phyloP scores from a whole-genome alignment of 2,888 invertebrate species.

The Calameuta pallipes region DNA sequence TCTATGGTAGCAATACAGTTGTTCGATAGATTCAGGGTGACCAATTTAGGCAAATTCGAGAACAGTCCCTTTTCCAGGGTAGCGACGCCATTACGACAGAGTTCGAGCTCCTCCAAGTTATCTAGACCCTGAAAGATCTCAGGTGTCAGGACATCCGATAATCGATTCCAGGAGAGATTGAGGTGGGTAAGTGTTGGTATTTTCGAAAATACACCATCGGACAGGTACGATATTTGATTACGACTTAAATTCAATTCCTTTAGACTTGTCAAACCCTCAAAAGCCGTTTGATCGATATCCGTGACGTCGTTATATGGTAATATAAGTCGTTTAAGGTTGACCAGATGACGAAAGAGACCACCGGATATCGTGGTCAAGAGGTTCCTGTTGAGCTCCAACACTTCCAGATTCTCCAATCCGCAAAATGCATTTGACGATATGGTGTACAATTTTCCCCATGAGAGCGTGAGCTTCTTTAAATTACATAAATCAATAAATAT shows the following conservation, averaged over 20 bases:
- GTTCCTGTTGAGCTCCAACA: not conserved
- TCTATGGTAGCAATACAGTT: constrained; percentile 16
- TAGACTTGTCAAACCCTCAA: not conserved
- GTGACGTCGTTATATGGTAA: not conserved
- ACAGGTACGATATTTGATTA: constrained; percentile 16
- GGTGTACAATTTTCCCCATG: not conserved
- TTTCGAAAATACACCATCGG: constrained; percentile 7
- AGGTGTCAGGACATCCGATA: constrained; percentile 13
- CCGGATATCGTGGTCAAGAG: not conserved
- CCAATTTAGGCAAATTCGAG: constrained; percentile 9
- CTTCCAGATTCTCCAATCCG: not conserved
- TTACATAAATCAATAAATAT: constrained; percentile 8
- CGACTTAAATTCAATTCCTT: not conserved
- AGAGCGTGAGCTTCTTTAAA: constrained; percentile 10
- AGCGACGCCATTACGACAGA: constrained; percentile 15
- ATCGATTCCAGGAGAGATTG: constrained; percentile 18
- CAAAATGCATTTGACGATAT: not conserved
- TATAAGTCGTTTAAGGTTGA: not conserved
- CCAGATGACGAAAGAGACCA: not conserved
- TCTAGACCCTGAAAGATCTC: constrained; percentile 11
- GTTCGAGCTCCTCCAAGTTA: constrained; percentile 17
- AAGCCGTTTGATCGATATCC: not conserved
- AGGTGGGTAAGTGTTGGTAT: constrained; percentile 14
- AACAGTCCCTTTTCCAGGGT: constrained; percentile 13
- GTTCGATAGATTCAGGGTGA: constrained; percentile 15